Conservation (phyloP, 2,888 invertebrate genomes). For the Caenorhabditis sp. region DNA sequence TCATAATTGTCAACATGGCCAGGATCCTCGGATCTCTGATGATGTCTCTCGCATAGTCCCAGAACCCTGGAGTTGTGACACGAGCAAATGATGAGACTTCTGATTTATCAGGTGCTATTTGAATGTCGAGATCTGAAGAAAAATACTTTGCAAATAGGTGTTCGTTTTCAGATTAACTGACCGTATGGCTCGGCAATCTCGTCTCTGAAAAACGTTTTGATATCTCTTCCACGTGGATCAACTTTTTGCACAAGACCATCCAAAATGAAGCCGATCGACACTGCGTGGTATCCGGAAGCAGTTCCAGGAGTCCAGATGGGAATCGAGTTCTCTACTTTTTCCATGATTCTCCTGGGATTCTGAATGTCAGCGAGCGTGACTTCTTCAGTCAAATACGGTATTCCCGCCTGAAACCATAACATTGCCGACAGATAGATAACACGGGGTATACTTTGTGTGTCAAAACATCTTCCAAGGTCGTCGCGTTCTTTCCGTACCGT, state of each 20-base stretch:
- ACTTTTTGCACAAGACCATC: conserved; percentile 71
- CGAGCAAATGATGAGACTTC: conserved; percentile 67
- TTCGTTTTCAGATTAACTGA: conserved; percentile 3
- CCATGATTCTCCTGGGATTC: conserved; percentile 31
- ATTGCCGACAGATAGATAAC: too few relatives aligned
- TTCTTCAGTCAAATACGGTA: conserved; percentile 80
- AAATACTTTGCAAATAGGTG: conserved; percentile 7
- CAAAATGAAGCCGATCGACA: conserved; percentile 83
- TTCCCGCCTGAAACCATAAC: conserved; percentile 83
- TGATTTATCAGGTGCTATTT: conserved; percentile 69
- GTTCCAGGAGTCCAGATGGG: conserved; percentile 83
- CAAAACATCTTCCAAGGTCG: conserved; percentile 84
- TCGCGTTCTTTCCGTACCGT: conserved; percentile 83
- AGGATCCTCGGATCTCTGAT: conserved; percentile 74
- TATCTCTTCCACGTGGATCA: conserved; percentile 71
- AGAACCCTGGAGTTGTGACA: conserved; percentile 69
- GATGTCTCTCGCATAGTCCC: conserved; percentile 75
- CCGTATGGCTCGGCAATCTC: conserved; percentile 76
- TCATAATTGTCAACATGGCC: conserved; percentile 68
- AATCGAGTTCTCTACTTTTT: conserved; percentile 81
- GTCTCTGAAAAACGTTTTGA: conserved; percentile 80
- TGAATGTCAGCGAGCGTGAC: conserved; percentile 54
- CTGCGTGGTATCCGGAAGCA: conserved; percentile 83
- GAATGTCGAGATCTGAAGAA: conserved; percentile 70
- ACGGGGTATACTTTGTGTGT: conserved; percentile 82